Base-by-base conservation (phyloP, 35 echinoderm and acorn worm species). In the Eucidaris tribuloides region DNA sequence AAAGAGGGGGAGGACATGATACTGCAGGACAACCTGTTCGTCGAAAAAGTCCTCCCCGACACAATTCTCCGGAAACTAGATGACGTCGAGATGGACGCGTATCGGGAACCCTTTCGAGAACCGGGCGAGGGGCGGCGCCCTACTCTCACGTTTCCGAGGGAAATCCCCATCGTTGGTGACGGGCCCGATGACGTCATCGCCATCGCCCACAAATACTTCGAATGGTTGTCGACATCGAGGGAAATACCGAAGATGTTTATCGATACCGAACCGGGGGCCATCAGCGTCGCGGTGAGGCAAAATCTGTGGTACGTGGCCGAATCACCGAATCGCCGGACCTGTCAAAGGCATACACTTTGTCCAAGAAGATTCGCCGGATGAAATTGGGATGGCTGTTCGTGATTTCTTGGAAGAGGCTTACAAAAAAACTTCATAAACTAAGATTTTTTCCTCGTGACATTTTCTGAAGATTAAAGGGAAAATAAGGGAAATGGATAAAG, bases 281-380 rank as follows among this genome's bases (percentile, higher is more conserved):
- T 97, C 57, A 92, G 84, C 79, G 34, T 58, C 7, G 72, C 32
- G 4, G 56, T 92, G 45, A 34, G 48, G 37, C 58, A 81, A 45
- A 42, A 25, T 7, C 80, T 20, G 17, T 36, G 32, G 17, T 23
- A 87, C 46, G n/a, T 97, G 89, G 89, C 89, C 81, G 5, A 97
- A 97, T 49, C 84, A 92, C 19, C 63, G 81, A 46, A 48, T 56
- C 7, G 80, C 85, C 5, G 29, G 48, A 23, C 22, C 35, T 42
- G 89, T n/a, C n/a, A n/a, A 91, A 84, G 94, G 94, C 1, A 29
- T 79, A 15, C 94, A 92, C 54, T 97, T 92, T 42, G 36, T 97
- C 5, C 94, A 91, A 50, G 94, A 97, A 56, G 94, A 97, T 90
- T 85, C 94, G 17, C 85, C 94, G 20, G 52, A 82, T 34, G 85